These are phyloP conservation scores for Vanessa atalanta DNA, from an alignment of 1,140 invertebrate species.

Conservation along the genomic window DNA sequence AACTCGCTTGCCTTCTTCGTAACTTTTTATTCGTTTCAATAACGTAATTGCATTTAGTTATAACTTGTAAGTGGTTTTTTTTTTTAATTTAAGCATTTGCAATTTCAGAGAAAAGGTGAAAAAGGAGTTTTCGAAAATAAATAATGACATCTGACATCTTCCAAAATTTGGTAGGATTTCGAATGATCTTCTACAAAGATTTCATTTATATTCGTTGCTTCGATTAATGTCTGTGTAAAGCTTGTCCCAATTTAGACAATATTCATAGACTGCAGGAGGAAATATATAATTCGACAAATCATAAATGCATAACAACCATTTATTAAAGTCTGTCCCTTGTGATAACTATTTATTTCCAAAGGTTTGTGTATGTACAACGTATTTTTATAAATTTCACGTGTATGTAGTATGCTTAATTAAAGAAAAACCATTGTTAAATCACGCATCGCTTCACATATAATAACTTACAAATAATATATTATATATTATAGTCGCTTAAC, in stretches of 20 bases:
- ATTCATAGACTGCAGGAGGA: not conserved
- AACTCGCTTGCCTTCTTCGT: no score
- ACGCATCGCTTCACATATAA: no score
- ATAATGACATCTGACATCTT: slow-evolving; percentile 22
- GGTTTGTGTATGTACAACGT: no score
- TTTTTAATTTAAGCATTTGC: slow-evolving; percentile 6
- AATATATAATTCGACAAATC: not conserved
- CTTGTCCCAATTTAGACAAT: not conserved
- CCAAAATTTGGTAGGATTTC: slow-evolving; percentile 22
- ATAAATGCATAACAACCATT: not conserved
- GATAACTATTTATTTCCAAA: no score
- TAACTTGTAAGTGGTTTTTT: not conserved
- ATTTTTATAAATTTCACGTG: no score
- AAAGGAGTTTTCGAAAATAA: slow-evolving; percentile 12
- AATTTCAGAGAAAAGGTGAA: slow-evolving; percentile 13
- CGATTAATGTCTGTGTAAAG: not conserved
- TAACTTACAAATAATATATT: no score
- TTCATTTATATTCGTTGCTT: not conserved
- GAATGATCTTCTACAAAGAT: slow-evolving; percentile 11
- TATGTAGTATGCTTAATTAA: no score
- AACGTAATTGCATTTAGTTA: not conserved
- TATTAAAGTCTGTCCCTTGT: no score
- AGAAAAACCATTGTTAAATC: no score
- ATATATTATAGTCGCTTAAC: no score
- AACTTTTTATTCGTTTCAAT: no score